These are phyloP conservation scores for Acleris cristana DNA, from an alignment of 2,888 invertebrate genomes.

Conservation along the genomic window DNA sequence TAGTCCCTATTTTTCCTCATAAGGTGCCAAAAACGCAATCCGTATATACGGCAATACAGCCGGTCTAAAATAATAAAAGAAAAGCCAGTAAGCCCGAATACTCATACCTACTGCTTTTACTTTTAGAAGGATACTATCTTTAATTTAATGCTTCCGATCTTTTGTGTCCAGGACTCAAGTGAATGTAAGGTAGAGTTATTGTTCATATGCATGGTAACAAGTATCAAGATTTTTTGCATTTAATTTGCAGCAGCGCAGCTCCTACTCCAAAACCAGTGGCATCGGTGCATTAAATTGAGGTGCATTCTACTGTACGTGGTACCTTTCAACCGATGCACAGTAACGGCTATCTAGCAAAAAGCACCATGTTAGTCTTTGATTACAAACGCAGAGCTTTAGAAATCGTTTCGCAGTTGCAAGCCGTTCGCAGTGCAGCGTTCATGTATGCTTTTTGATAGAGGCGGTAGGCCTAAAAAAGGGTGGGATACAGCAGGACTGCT, in stretches of 20 bases:
- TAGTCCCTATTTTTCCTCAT: conserved; percentile 6
- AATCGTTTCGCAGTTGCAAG: conserved; percentile 63
- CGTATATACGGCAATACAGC: not conserved
- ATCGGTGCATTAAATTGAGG: not conserved
- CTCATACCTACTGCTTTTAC: no score
- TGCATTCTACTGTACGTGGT: conserved; percentile 7
- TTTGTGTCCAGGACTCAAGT: no score
- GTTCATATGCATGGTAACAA: no score
- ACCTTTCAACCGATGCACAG: conserved; percentile 41
- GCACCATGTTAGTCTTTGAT: conserved; percentile 62
- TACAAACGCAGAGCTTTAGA: conserved; percentile 68
- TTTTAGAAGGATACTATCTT: no score
- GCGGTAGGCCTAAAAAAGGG: conserved; percentile 31
- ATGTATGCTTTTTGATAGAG: conserved; percentile 70
- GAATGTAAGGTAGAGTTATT: no score
- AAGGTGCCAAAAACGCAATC: not conserved
- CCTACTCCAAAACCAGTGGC: not conserved
- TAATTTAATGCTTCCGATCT: no score
- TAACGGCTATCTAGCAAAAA: conserved; percentile 69
- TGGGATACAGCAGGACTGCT: not conserved
- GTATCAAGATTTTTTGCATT: no score
- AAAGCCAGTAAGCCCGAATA: no score
- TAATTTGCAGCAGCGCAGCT: not conserved
- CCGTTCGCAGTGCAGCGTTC: conserved; percentile 58
- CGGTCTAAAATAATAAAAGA: no score